A percentile compares a stretch with the other conserved stretches of the same genome.
Evolutionary conservation across 2,888 invertebrate genomes (phyloP).

Genomic region (Luperina testacea): DNA sequence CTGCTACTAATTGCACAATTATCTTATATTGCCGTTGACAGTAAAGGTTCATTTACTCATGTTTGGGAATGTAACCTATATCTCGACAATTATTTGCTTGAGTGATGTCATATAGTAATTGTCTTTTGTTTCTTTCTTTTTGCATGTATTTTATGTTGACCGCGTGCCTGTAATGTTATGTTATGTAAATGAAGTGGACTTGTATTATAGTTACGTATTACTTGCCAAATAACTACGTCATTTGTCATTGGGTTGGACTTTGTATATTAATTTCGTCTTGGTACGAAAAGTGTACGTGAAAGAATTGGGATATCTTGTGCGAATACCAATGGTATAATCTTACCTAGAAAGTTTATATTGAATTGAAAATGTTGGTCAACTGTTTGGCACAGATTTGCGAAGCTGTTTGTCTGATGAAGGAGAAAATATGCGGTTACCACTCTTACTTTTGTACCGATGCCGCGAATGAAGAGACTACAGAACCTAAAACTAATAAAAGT

Average conservation of each 20-base stretch:
- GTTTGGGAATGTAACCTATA: constrained; percentile 60
- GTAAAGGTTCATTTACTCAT: constrained; percentile 69
- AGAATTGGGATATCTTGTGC: background rate
- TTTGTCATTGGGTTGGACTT: constrained; percentile 8
- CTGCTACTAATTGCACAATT: constrained; percentile 73
- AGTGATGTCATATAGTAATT: constrained; percentile 37
- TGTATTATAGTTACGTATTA: constrained; percentile 32
- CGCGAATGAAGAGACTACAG: background rate
- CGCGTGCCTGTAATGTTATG: constrained; percentile 35
- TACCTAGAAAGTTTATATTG: background rate
- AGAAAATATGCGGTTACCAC: constrained; percentile 29
- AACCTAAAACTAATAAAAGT: background rate
- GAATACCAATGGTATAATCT: background rate
- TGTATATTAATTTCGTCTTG: background rate
- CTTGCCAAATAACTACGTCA: constrained; percentile 31
- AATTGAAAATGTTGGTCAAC: constrained; percentile 1
- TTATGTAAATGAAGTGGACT: constrained; percentile 46
- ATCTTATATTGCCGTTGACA: constrained; percentile 72
- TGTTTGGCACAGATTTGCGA: constrained; percentile 5
- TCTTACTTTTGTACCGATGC: constrained; percentile 33
- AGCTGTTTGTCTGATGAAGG: constrained; percentile 24
- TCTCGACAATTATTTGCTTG: constrained; percentile 48
- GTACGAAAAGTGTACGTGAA: background rate
- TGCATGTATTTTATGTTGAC: constrained; percentile 27
- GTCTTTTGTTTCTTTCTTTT: constrained; percentile 27